A percentile compares a stretch with the other conserved stretches of the same genome.
Evolutionary conservation across 2,797 vertebrate genomes (phyloP).

Genomic region (Eremophila alpestris): DNA sequence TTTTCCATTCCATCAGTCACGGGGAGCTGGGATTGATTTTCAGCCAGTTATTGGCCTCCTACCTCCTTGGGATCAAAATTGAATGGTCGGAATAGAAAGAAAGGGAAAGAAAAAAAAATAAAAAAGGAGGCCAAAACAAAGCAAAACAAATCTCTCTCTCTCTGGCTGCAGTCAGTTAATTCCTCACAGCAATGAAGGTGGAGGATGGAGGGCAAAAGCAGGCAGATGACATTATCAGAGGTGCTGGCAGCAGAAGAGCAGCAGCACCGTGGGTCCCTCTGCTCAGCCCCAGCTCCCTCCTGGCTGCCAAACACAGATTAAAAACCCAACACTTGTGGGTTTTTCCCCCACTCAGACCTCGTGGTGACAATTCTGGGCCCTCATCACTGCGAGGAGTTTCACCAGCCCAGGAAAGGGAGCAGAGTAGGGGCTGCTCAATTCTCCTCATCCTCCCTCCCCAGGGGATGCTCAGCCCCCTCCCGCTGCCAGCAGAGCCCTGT

Average conservation of each 20-base stretch:
- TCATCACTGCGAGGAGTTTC: not conserved
- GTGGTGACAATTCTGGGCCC: not conserved
- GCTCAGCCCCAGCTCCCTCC: not conserved
- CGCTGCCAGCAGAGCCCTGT: not conserved
- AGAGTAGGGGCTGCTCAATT: not conserved
- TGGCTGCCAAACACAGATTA: not conserved
- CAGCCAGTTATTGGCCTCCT: constrained; percentile 63
- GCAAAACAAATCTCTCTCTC: constrained; percentile 15
- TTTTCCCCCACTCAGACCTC: not conserved
- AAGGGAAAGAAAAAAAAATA: not conserved
- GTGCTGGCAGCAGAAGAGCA: not conserved
- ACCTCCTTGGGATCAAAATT: constrained; percentile 54
- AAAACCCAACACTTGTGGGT: not conserved
- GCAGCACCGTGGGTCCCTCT: not conserved
- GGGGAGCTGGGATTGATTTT: constrained; percentile 24
- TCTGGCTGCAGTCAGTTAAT: constrained; percentile 45
- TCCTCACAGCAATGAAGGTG: not conserved
- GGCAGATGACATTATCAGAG: not conserved
- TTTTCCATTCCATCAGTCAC: constrained; percentile 21
- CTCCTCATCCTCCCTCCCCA: not conserved
- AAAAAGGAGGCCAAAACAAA: constrained; percentile 34
- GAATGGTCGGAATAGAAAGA: constrained; percentile 12
- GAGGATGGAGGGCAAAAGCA: constrained; percentile 9
- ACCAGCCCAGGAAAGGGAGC: not conserved
- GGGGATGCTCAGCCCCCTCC: not conserved